Conservation (phyloP, 1,140 invertebrate genomes). For the Cydia pomonella region DNA sequence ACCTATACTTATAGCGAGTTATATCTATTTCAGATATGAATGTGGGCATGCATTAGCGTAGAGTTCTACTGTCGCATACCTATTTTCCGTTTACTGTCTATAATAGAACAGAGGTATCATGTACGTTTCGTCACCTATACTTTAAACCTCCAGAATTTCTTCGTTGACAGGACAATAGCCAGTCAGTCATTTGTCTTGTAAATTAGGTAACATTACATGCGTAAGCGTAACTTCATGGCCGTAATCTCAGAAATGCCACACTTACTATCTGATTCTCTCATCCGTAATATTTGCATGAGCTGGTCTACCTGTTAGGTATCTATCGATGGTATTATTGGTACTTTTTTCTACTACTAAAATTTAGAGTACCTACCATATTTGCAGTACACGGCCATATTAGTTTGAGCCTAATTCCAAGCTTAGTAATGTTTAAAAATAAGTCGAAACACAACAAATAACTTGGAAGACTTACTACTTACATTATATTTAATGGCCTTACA, state of each 20-base stretch:
- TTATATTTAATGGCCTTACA: too few relatives aligned
- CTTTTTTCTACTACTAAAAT: too few relatives aligned
- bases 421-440: too few relatives aligned
- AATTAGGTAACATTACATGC: background rate
- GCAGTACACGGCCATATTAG: too few relatives aligned
- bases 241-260: slow-evolving; percentile 5
- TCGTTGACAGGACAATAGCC: slow-evolving; percentile 8
- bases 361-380: too few relatives aligned
- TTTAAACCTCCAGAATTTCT: slow-evolving; percentile 1
- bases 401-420: too few relatives aligned
- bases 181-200: background rate
- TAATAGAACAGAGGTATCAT: background rate
- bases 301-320: too few relatives aligned
- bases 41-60: background rate
- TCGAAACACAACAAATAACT: too few relatives aligned
- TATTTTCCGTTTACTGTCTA: too few relatives aligned
- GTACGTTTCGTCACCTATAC: background rate
- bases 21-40: background rate
- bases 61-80: background rate
- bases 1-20: too few relatives aligned
- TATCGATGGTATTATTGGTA: too few relatives aligned
- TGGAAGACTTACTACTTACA: too few relatives aligned
- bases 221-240: background rate
- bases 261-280: background rate
- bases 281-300: background rate